Evolutionary conservation across 2,888 invertebrate species (phyloP), one percentile per base, ranked within the genome.

Genomic region (Brenthis ino): DNA sequence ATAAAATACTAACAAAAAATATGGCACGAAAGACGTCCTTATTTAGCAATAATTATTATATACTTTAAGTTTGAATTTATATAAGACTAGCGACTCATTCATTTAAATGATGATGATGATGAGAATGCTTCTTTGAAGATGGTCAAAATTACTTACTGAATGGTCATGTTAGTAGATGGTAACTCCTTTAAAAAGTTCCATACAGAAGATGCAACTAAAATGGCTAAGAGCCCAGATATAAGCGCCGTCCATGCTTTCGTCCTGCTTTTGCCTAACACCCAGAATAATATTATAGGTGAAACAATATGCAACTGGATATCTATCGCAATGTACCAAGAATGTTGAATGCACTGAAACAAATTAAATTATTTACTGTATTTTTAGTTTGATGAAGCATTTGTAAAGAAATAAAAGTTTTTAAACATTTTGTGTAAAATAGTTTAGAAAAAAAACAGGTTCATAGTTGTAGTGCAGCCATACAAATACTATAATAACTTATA

Each of bases 181-280:
- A 90, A 87, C 57, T 88, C 74, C 69, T 84, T 86, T 0, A 86
- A 71, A 55, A 86, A 89, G 56, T 87, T 85, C 70, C 87, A 86
- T 8, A 76, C 68, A 1, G 86, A 82, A 16, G 80, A 68, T 74
- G 79, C 75, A 72, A 80, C 33, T 50, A 83, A 5, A 1, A 82
- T 70, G 4, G 71, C 71, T 1, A 77, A 28, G 6, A 77, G 11
- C 6, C 64, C 74, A 1, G 63, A 55, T 4, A 71, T 57, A 6
- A 80, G 56, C 2, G 75, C 74, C 3, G 68, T 37, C 77, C 77
- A 77, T 0, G 78, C 79, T 1, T 58, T 33, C 8, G 66, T 67
- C 6, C 65, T 73, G 20, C 70, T 74, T 12, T 74, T 74, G 33
- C 67, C 68, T 8, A 80, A 67, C 24, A 81, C 74, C 77, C 78